Evolutionary conservation across 2,797 vertebrate species (phyloP), one percentile per base, ranked within the genome.

Genomic region (Alosa sapidissima): DNA sequence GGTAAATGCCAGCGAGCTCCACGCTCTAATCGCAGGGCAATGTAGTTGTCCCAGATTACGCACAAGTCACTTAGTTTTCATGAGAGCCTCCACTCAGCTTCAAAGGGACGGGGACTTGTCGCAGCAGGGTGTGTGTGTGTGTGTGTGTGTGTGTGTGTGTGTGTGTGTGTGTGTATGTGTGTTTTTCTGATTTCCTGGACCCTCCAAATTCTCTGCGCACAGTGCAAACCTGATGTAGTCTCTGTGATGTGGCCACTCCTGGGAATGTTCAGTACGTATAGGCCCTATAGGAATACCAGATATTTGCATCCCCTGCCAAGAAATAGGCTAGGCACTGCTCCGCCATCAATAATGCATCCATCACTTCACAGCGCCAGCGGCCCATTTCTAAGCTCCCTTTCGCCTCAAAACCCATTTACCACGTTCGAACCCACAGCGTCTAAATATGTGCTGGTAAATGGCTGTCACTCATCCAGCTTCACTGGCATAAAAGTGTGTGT

Each of bases 101-200:
- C 41, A 47, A 45, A 8, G 58, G n/a, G 9, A 33, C 28, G 5
- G 51, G 48, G 51, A 60, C 55, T 75, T 83, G n/a, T 41, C 24
- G 19, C 51, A 49, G 72, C 16, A 82, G n/a, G 41, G 65, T 65
- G 83, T 60, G 11, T 41, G 19, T 65, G 62, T 82, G 68, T 83
- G 72, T 14, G 68, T 72, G 65, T 78, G 83, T 60, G 11, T 41
- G 19, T 65, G 62, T 82, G 68, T 83, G 72, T 14, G 68, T 72
- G 65, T 36, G 28, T 36, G 65, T 41, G 65, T 72, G 65, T 65
- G 83, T 60, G 11, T 41, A 19, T 65, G 62, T 82, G 54, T 55
- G 54, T 21, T 3, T 55, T 55, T 55, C 54, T 21, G 54, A 55
- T 55, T 55, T 55, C 16, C 54, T 21, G 16, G 54, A 55, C 14